These are phyloP conservation scores for Mustela nigripes DNA, from an alignment of 2,113 vertebrate genomes.

Conservation along the genomic window DNA sequence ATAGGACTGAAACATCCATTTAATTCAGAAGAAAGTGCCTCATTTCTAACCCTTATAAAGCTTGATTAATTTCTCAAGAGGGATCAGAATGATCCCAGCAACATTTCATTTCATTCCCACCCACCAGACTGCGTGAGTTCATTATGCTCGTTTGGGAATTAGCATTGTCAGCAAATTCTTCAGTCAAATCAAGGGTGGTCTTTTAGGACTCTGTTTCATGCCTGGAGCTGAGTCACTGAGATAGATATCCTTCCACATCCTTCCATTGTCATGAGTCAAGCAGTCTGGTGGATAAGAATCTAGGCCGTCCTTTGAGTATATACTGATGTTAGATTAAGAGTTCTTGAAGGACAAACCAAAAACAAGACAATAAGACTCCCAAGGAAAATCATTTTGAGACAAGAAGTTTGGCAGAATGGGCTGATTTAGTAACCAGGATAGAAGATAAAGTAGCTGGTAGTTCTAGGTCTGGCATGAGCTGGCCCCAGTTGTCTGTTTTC, in stretches of 20 bases:
- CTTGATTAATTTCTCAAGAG: neutral
- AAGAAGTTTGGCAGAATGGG: neutral
- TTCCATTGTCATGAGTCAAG: neutral
- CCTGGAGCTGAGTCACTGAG: neutral
- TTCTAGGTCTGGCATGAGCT: neutral
- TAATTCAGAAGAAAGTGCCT: neutral
- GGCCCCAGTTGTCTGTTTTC: neutral
- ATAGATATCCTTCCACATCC: neutral
- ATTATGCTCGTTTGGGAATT: neutral
- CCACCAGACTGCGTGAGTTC: neutral
- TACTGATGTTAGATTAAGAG: neutral
- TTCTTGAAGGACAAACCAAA: neutral
- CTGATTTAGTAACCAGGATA: neutral
- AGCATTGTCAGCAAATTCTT: neutral
- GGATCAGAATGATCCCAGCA: neutral
- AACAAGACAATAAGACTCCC: neutral
- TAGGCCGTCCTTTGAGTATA: neutral
- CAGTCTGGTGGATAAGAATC: neutral
- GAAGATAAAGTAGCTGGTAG: neutral
- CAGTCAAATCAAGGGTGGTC: neutral
- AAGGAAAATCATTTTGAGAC: neutral
- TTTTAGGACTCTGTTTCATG: neutral
- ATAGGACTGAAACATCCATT: neutral
- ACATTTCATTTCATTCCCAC: neutral
- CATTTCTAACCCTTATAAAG: neutral